A percentile compares a stretch with the other conserved stretches of the same genome.
Evolutionary conservation across 2,797 vertebrate species (phyloP).

Genomic region (Agapornis canus): DNA sequence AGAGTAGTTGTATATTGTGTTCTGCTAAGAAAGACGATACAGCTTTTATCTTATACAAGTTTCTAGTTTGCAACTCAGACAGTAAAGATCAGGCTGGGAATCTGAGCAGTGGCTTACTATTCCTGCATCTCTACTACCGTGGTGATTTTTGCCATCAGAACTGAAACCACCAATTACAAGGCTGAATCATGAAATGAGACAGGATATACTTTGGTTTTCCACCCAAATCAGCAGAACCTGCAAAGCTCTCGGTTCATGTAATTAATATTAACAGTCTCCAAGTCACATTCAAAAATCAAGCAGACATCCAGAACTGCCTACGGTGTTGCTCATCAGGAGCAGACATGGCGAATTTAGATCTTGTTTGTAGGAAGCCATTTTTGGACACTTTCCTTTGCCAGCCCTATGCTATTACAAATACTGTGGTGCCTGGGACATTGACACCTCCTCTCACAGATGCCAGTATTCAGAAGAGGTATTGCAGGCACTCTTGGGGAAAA

Average conservation of each 20-base stretch:
- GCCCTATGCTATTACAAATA: not conserved
- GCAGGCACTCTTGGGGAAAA: not conserved
- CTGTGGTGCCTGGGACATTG: not conserved
- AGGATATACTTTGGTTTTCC: not conserved
- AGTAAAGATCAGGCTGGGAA: not conserved
- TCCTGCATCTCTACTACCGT: not conserved
- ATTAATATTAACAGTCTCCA: not conserved
- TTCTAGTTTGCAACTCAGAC: not conserved
- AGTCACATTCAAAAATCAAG: not conserved
- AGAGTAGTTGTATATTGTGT: not conserved
- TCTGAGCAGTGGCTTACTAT: not conserved
- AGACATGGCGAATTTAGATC: not conserved
- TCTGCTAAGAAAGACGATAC: slow-evolving; percentile 21
- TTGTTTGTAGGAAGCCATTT: not conserved
- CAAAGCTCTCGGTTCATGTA: not conserved
- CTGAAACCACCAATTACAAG: not conserved
- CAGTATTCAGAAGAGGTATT: not conserved
- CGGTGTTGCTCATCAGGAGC: not conserved
- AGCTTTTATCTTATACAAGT: not conserved
- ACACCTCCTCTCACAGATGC: not conserved
- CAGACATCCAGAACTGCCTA: not conserved
- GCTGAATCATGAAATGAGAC: not conserved
- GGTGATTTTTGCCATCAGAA: slow-evolving; percentile 30
- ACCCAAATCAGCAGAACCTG: not conserved
- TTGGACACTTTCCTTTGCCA: not conserved